Conservation (phyloP, 2,888 invertebrate species). For the Bombyx huttoni region DNA sequence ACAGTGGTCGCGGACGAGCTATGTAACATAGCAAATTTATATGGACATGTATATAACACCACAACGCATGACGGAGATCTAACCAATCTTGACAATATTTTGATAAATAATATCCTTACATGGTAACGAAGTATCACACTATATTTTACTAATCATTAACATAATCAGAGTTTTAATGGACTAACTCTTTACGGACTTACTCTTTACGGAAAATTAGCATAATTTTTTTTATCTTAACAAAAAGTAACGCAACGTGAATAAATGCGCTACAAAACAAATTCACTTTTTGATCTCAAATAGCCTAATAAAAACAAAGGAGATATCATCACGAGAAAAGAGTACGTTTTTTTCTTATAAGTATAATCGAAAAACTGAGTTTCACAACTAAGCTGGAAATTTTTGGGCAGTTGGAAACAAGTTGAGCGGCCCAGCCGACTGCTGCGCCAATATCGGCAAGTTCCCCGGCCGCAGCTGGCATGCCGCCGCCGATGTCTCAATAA, state of each 20-base stretch:
- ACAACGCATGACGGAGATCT: neutral
- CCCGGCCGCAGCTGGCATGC: conserved; percentile 59
- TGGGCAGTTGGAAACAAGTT: conserved; percentile 64
- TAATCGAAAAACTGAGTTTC: conserved; percentile 58
- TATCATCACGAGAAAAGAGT: conserved; percentile 28
- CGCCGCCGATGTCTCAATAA: conserved; percentile 67
- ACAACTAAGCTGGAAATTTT: conserved; percentile 40
- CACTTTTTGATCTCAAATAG: conserved; percentile 21
- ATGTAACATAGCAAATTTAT: conserved; percentile 14
- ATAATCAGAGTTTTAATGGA: no score
- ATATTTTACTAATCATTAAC: conserved; percentile 23
- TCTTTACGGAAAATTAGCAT: no score
- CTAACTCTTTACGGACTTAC: no score
- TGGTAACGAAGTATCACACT: conserved; percentile 29
- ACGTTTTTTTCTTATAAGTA: conserved; percentile 53
- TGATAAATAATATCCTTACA: conserved; percentile 26
- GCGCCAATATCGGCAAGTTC: conserved; percentile 61
- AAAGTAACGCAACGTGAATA: no score
- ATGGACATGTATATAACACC: neutral
- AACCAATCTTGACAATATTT: neutral
- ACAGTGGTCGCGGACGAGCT: conserved; percentile 22
- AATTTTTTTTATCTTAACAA: no score
- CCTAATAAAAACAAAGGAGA: conserved; percentile 26
- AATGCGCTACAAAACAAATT: conserved; percentile 22
- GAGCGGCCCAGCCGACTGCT: conserved; percentile 40